A percentile compares a stretch with the other conserved stretches of the same genome.
These are phyloP conservation scores for Mycalesis mineus DNA, from an alignment of 2,888 invertebrate genomes.

Conservation along the genomic window DNA sequence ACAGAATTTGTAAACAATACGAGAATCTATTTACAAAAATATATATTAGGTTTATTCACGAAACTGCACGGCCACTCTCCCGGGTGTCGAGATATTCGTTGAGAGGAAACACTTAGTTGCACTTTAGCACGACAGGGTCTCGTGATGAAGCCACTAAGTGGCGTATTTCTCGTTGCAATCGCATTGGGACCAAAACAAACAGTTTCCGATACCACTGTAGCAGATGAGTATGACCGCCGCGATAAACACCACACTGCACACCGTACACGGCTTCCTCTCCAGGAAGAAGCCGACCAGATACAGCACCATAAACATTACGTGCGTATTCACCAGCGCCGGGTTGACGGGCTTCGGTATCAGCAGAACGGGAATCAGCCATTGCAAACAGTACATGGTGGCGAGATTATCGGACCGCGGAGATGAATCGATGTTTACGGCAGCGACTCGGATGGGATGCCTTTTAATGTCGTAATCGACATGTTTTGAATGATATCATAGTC, in stretches of 20 bases:
- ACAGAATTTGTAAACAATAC: constrained; percentile 37
- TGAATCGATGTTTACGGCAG: constrained; percentile 16
- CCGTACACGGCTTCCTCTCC: constrained; percentile 96
- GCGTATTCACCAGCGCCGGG: constrained; percentile 96
- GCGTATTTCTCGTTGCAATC: constrained; percentile 80
- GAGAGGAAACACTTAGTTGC: constrained; percentile 47
- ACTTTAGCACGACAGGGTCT: constrained; percentile 55
- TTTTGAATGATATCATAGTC: constrained; percentile 43
- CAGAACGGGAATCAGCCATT: constrained; percentile 97
- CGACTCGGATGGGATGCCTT: constrained; percentile 24
- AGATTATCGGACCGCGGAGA: background rate
- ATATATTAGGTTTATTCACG: constrained; percentile 38
- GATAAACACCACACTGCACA: constrained; percentile 96
- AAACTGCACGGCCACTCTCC: background rate
- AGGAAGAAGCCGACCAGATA: constrained; percentile 98
- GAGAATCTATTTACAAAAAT: constrained; percentile 61
- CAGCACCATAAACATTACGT: constrained; percentile 97
- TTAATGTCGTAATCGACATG: constrained; percentile 53
- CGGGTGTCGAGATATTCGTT: constrained; percentile 28
- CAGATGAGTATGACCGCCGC: constrained; percentile 95
- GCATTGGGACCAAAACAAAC: constrained; percentile 94
- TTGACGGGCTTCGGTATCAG: constrained; percentile 98
- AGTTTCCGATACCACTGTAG: constrained; percentile 97
- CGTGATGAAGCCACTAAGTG: constrained; percentile 50
- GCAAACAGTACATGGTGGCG: constrained; percentile 92